Evolutionary conservation across 2,113 vertebrate genomes (phyloP), one percentile per base, ranked within the genome.

Genomic region (Rhipidura dahli): DNA sequence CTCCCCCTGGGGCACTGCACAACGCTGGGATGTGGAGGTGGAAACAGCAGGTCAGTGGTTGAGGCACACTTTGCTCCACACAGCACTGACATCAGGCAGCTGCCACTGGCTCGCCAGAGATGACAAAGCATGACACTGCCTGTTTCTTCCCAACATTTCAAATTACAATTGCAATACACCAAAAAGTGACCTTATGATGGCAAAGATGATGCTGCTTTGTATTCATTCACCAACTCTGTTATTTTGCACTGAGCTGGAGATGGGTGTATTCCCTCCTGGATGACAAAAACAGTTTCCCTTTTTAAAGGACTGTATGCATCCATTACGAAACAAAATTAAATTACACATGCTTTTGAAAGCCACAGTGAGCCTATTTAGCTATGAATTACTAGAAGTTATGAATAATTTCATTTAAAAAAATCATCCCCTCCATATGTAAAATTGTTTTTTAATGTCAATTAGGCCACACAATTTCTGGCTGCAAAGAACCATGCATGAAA

Each of bases 21-120:
- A 20, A 7, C 0, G 1, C 64, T 21, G 44, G 27, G 66, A 15
- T 2, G 6, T 3, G 4, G 54, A 50, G 47, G 11, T 33, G 31
- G 59, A 47, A 70, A 27, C 35, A 10, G 4, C 66, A 40, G 15
- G 0, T 15, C 51, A 3, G 53, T 1, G 10, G n/a, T 11, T 45
- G 39, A 31, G 33, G 23, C 19, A 50, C 64, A 3, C 47, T 45
- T 5, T 0, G 2, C 60, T 84, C n/a, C 53, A 21, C 1, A 0
- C 42, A 63, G 44, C 26, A 12, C 40, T 45, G 65, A 44, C 5
- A 6, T 1, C 14, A 42, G n/a, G 51, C 57, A 20, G 26, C 35
- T 82, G 37, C 45, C 50, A 33, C 5, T 0, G 10, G 76, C 30
- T 28, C 44, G 44, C 33, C 15, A 10, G 0, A 28, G 72, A 11